These are phyloP conservation scores for Propithecus coquereli DNA, from an alignment of 2,113 vertebrate genomes.

Conservation along the genomic window DNA sequence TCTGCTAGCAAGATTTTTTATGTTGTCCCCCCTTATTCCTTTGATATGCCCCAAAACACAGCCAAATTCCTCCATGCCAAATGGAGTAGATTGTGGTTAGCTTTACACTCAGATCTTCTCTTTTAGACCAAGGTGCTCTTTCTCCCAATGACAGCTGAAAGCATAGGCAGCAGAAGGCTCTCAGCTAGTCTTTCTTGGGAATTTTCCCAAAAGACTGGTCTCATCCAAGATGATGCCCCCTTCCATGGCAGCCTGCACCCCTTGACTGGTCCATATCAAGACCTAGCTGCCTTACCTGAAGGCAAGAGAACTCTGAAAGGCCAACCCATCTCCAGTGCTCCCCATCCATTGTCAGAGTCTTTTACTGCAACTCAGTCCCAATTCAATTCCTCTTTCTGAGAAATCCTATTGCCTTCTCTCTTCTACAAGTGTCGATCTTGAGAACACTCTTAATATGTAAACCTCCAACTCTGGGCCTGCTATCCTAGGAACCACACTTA, in stretches of 20 bases:
- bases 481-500: background rate
- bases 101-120: background rate
- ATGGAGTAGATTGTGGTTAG: accelerated
- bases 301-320: background rate
- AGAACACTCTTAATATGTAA: background rate
- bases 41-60: background rate
- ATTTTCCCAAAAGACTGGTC: background rate
- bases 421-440: background rate
- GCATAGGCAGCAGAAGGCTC: background rate
- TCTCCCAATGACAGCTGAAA: background rate
- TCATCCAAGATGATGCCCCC: background rate
- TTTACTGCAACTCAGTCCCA: background rate
- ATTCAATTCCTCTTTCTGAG: background rate
- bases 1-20: background rate
- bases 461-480: background rate
- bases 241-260: background rate
- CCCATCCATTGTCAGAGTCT: background rate
- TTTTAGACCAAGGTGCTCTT: background rate
- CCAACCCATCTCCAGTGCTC: background rate
- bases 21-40: background rate
- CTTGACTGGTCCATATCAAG: background rate
- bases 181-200: background rate
- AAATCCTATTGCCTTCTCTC: background rate
- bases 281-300: background rate
- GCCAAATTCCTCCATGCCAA: background rate